phyloP scores from a whole-genome alignment of 1,140 invertebrate genomes.

The Charaxes varanes region DNA sequence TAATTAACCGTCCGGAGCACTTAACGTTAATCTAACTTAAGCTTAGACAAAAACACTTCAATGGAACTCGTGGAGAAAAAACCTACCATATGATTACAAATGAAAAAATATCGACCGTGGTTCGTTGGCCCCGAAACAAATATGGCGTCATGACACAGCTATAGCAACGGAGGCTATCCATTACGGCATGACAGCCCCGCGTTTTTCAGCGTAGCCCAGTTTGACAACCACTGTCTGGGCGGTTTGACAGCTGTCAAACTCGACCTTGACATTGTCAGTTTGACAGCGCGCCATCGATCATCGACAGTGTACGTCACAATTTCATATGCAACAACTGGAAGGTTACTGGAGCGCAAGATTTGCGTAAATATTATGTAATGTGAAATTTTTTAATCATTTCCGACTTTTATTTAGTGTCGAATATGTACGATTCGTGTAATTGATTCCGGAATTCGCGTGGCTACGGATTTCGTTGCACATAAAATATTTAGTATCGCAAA shows the following conservation, averaged over 20 bases:
- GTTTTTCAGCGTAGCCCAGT: slow-evolving; percentile 48
- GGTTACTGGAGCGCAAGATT: slow-evolving; percentile 21
- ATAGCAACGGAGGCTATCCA: slow-evolving; percentile 55
- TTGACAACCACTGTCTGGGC: slow-evolving; percentile 48
- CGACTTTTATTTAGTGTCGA: background rate
- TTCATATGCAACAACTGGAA: slow-evolving; percentile 19
- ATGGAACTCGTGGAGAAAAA: slow-evolving; percentile 20
- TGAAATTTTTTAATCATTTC: background rate
- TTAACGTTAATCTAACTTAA: slow-evolving; percentile 16
- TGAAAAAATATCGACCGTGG: slow-evolving; percentile 34
- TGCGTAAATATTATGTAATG: background rate
- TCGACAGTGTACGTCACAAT: slow-evolving; percentile 30
- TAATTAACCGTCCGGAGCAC: slow-evolving; percentile 19
- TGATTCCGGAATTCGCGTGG: too few relatives aligned
- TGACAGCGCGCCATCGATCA: slow-evolving; percentile 55
- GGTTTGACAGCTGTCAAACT: slow-evolving; percentile 59
- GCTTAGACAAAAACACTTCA: slow-evolving; percentile 19
- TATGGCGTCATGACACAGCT: slow-evolving; percentile 35
- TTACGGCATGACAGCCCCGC: slow-evolving; percentile 54
- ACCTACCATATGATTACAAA: slow-evolving; percentile 26
- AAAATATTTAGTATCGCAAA: too few relatives aligned
- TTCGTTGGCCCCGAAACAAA: slow-evolving; percentile 45
- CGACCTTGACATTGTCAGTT: slow-evolving; percentile 57
- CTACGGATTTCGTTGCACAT: too few relatives aligned
- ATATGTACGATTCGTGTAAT: background rate